Conservation (phyloP, 2,888 invertebrate genomes). For the Harpalus rubripes region DNA sequence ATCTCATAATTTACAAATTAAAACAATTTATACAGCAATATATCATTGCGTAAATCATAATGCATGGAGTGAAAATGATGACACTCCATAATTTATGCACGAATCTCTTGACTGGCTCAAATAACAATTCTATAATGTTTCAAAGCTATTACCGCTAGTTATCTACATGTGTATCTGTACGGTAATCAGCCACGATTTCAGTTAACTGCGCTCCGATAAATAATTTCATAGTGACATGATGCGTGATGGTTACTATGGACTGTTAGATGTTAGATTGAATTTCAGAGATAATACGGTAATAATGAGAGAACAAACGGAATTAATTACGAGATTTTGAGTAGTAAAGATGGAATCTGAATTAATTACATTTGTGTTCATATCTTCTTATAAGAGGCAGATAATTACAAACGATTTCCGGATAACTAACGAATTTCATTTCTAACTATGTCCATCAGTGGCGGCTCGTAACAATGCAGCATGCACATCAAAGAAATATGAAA, state of each 20-base stretch:
- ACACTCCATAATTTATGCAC: constrained; percentile 10
- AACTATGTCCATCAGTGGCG: too few species aligned
- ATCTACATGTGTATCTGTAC: not conserved
- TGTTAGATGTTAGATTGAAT: not conserved
- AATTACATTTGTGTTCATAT: not conserved
- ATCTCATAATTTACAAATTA: constrained; percentile 19
- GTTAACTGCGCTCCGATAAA: not conserved
- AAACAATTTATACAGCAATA: constrained; percentile 19
- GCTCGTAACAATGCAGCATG: too few species aligned
- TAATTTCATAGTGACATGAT: constrained; percentile 11
- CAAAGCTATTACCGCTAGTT: not conserved
- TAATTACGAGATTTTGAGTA: not conserved
- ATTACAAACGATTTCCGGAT: too few species aligned
- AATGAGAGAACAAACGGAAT: constrained; percentile 7
- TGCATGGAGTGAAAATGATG: constrained; percentile 27
- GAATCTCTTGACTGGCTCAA: constrained; percentile 18
- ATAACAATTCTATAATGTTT: constrained; percentile 27
- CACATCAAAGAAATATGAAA: too few species aligned
- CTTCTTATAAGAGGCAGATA: not conserved
- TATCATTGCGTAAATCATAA: constrained; percentile 10
- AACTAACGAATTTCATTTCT: too few species aligned
- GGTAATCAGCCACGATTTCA: constrained; percentile 1
- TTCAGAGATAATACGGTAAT: not conserved
- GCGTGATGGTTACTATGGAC: not conserved
- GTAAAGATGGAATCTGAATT: not conserved